These are phyloP conservation scores for Thripadectes ignobilis DNA, from an alignment of 2,797 vertebrate genomes.

Conservation along the genomic window DNA sequence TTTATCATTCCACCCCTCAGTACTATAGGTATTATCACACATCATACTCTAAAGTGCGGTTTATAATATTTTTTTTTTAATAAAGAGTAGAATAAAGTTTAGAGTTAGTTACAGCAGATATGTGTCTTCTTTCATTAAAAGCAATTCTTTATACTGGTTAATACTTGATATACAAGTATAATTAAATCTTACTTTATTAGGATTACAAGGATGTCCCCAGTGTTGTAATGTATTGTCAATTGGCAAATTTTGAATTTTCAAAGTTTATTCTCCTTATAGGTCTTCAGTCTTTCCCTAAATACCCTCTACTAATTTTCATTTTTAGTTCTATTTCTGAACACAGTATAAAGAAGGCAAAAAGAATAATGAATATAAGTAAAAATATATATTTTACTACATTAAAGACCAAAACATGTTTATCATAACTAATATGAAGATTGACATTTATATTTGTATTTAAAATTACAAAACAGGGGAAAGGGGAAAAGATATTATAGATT, in stretches of 20 bases:
- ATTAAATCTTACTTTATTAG: not conserved
- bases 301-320: not conserved
- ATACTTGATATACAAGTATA: not conserved
- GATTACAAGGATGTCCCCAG: not conserved
- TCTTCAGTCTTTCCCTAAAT: not conserved
- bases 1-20: fast-evolving
- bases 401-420: fast-evolving
- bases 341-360: not conserved
- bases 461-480: not conserved
- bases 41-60: not conserved
- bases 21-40: not conserved
- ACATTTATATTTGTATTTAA: not conserved
- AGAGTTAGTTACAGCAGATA: not conserved
- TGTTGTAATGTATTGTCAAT: not conserved
- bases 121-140: not conserved
- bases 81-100: not conserved
- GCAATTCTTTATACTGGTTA: not conserved
- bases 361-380: not conserved
- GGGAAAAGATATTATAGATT: not conserved
- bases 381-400: not conserved
- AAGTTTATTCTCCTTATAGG: not conserved
- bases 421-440: not conserved
- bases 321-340: not conserved
- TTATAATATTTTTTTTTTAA: not conserved
- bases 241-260: not conserved